These are phyloP conservation scores for Xanthia icteritia DNA, from an alignment of 2,888 invertebrate genomes.

Conservation along the genomic window DNA sequence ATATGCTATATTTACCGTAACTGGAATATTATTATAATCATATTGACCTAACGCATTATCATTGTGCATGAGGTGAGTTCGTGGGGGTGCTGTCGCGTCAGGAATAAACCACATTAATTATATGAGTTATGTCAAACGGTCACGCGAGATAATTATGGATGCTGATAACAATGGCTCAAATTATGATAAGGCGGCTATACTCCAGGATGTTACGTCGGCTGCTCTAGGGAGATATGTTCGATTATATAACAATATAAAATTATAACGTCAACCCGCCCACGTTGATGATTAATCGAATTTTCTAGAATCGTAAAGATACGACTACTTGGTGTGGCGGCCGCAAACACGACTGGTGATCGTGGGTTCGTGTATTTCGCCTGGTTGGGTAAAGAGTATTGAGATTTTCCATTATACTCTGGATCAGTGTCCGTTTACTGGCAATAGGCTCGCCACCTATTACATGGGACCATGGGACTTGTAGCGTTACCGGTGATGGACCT, in stretches of 20 bases:
- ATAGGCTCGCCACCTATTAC: not conserved
- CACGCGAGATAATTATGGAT: conserved; percentile 61
- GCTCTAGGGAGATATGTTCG: conserved; percentile 33
- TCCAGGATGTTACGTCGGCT: conserved; percentile 41
- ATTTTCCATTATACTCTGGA: not conserved
- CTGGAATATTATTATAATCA: conserved; percentile 64
- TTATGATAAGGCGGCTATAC: conserved; percentile 48
- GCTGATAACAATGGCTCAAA: conserved; percentile 56
- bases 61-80: conserved; percentile 83
- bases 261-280: conserved; percentile 22
- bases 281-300: conserved; percentile 13
- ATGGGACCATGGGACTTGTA: not conserved
- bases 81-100: conserved; percentile 83
- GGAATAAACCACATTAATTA: conserved; percentile 68
- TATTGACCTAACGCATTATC: conserved; percentile 81
- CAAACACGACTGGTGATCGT: not conserved
- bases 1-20: conserved; percentile 19
- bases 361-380: too few species aligned
- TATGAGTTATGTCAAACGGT: conserved; percentile 68
- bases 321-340: not conserved
- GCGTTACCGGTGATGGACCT: not conserved
- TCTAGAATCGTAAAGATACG: conserved; percentile 24
- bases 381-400: not conserved
- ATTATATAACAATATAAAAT: conserved; percentile 41
- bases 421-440: not conserved